A percentile compares a stretch with the other conserved stretches of the same genome.
These are phyloP conservation scores for Sandelia bainsii DNA, from an alignment of 2,797 vertebrate species.

Conservation along the genomic window DNA sequence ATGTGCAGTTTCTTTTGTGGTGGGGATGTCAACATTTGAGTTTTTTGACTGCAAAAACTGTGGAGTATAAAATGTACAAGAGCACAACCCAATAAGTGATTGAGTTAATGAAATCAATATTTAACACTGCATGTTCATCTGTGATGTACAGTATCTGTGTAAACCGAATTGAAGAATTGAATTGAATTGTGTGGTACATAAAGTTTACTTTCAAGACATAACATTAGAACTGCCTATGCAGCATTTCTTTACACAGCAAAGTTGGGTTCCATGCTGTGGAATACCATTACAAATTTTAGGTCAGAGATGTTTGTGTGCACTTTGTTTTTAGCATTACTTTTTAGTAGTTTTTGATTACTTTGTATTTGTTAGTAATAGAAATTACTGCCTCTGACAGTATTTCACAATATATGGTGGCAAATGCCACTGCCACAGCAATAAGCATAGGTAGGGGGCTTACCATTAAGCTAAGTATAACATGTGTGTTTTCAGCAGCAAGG, in stretches of 20 bases:
- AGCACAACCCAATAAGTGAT: conserved; percentile 13
- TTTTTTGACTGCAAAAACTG: conserved; percentile 19
- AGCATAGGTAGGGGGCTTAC: conserved; percentile 16
- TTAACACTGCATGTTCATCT: conserved; percentile 55
- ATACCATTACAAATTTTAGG: conserved; percentile 36
- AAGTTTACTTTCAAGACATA: conserved; percentile 32
- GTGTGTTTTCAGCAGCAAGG: conserved; percentile 5
- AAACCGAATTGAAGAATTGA: too few species aligned
- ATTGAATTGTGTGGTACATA: conserved; percentile 6
- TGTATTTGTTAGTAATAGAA: conserved; percentile 25
- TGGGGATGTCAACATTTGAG: conserved; percentile 16
- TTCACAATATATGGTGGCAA: conserved; percentile 21
- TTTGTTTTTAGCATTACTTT: conserved; percentile 55
- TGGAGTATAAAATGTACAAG: conserved; percentile 22
- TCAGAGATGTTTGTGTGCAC: conserved; percentile 51
- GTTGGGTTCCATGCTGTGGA: conserved; percentile 44
- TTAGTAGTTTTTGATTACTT: conserved; percentile 36
- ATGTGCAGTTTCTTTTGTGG: conserved; percentile 4
- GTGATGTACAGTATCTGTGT: conserved; percentile 63
- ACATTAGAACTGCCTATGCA: conserved; percentile 33
- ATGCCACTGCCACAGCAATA: conserved; percentile 30
- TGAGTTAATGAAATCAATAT: conserved; percentile 25
- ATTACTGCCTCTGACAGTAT: conserved; percentile 3
- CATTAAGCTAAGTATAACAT: conserved; percentile 39
- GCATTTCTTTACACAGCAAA: conserved; percentile 47